phyloP scores from a whole-genome alignment of 30 jellyfish, hydroid and myxozoan species.

The Aurelia sp. region DNA sequence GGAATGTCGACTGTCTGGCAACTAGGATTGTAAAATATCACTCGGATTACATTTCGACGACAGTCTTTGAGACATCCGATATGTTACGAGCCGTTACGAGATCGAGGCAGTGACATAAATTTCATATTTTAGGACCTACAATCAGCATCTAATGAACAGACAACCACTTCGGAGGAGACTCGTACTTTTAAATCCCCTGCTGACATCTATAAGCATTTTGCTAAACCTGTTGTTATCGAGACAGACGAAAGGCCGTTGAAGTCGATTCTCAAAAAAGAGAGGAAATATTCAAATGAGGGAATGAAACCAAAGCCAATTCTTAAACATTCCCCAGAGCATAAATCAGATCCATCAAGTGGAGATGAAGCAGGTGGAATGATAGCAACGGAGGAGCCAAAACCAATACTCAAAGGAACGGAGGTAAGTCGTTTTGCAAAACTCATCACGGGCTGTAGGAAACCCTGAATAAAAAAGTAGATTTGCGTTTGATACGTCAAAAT shows the following conservation, averaged over 20 bases:
- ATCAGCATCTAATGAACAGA: no score
- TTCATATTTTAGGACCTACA: no score
- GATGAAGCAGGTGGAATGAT: slow-evolving; percentile 15
- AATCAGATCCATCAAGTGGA: slow-evolving; percentile 49
- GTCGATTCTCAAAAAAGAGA: slow-evolving; percentile 93
- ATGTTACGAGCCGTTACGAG: no score
- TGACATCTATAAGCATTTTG: slow-evolving; percentile 74
- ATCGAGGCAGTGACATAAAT: no score
- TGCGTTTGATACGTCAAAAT: no score
- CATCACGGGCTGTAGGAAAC: no score
- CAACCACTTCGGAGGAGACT: no score
- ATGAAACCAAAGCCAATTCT: slow-evolving; percentile 82
- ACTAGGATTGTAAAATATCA: no score
- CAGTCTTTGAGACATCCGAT: no score
- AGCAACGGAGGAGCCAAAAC: slow-evolving; percentile 80
- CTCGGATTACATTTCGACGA: no score
- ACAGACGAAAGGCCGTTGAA: slow-evolving; percentile 85
- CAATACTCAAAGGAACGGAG: slow-evolving; percentile 80
- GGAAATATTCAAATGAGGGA: slow-evolving; percentile 76
- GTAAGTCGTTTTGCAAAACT: background rate
- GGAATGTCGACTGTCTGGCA: no score
- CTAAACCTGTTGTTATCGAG: slow-evolving; percentile 39
- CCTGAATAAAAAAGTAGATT: no score
- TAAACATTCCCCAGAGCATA: slow-evolving; percentile 95
- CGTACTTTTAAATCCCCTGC: slow-evolving; percentile 78